phyloP scores from a whole-genome alignment of 2,888 invertebrate genomes.

The Tenodera sinensis region DNA sequence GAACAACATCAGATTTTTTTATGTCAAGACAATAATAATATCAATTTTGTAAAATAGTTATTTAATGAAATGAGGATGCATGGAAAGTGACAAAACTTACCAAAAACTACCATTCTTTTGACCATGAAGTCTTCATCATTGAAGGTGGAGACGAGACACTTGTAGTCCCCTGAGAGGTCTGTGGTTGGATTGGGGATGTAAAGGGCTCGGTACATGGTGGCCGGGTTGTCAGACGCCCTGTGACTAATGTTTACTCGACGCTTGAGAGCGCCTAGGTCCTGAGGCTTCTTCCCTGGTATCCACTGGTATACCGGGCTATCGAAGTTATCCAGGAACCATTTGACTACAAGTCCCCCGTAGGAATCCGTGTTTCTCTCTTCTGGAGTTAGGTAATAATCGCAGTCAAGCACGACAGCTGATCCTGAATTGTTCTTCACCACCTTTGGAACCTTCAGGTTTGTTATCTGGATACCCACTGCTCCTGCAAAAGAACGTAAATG shows the following conservation, averaged over 20 bases:
- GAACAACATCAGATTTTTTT: too few species aligned
- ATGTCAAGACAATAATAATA: too few species aligned
- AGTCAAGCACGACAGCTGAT: conserved; percentile 63
- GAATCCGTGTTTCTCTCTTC: conserved; percentile 51
- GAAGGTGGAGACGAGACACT: conserved; percentile 67
- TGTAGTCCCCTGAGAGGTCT: conserved; percentile 69
- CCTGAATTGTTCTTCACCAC: conserved; percentile 56
- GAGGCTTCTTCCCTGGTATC: conserved; percentile 67
- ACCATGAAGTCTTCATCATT: conserved; percentile 62
- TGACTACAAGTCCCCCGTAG: conserved; percentile 60
- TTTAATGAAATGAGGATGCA: too few species aligned
- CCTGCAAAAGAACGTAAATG: conserved; percentile 37
- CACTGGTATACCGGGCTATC: conserved; percentile 71
- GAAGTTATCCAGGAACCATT: conserved; percentile 68
- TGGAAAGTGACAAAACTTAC: conserved; percentile 44
- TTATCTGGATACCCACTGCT: conserved; percentile 56
- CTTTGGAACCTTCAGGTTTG: conserved; percentile 57
- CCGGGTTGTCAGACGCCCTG: conserved; percentile 62
- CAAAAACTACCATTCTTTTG: conserved; percentile 63
- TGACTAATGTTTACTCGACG: conserved; percentile 60
- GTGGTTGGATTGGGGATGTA: conserved; percentile 64
- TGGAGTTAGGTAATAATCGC: conserved; percentile 62
- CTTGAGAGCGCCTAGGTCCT: conserved; percentile 56
- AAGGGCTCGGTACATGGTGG: conserved; percentile 66
- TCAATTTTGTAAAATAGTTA: too few species aligned